phyloP scores from a whole-genome alignment of 2,888 invertebrate species.

The Eupithecia inturbata region DNA sequence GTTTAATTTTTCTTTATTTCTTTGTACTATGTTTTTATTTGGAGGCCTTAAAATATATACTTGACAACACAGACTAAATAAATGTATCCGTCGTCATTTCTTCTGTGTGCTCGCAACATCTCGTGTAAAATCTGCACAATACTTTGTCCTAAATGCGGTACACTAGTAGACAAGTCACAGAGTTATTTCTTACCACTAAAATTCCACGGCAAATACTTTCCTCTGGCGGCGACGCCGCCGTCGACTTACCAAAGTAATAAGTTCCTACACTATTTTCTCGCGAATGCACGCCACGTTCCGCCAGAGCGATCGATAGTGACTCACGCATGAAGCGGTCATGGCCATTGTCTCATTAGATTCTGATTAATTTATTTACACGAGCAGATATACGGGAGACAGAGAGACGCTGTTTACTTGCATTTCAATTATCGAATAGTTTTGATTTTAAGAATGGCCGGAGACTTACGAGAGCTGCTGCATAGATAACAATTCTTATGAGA shows the following conservation, averaged over 20 bases:
- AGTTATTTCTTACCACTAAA: slow-evolving; percentile 9
- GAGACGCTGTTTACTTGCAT: slow-evolving; percentile 21
- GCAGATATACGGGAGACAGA: slow-evolving; percentile 31
- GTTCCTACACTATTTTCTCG: slow-evolving; percentile 31
- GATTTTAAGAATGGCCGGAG: neutral
- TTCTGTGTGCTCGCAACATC: neutral
- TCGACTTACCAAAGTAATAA: slow-evolving; percentile 10
- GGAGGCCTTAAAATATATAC: neutral
- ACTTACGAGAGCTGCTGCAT: neutral
- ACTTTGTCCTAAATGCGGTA: neutral
- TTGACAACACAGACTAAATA: neutral
- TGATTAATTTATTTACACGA: slow-evolving; percentile 38
- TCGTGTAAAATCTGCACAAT: neutral
- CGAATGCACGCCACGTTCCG: slow-evolving; percentile 22
- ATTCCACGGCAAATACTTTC: slow-evolving; percentile 20
- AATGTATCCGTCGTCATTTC: neutral
- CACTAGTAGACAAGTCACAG: neutral
- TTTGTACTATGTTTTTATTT: neutral
- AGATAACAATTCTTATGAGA: neutral
- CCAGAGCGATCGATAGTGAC: slow-evolving; percentile 41
- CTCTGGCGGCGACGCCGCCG: slow-evolving; percentile 9
- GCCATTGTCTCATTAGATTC: slow-evolving; percentile 44
- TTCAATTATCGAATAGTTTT: neutral
- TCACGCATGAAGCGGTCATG: slow-evolving; percentile 44
- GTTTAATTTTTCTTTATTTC: neutral